phyloP scores from a whole-genome alignment of 2,113 vertebrate species.

The Oryzias curvinotus region DNA sequence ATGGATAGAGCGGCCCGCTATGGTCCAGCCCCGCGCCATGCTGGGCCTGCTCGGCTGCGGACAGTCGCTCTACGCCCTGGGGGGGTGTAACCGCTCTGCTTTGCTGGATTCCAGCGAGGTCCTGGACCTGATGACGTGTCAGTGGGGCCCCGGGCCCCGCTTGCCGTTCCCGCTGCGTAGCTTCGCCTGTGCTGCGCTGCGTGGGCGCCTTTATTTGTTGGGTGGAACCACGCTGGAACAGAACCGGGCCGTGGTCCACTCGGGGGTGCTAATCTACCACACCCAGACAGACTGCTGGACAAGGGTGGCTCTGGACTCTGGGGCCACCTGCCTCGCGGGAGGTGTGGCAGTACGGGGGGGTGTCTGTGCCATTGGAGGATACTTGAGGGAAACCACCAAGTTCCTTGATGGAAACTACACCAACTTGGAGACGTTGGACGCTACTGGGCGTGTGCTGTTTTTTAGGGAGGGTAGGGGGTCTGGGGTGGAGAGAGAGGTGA shows the following conservation, averaged over 20 bases:
- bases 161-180: constrained; percentile 67
- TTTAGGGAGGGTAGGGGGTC: constrained; percentile 78
- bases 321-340: constrained; percentile 79
- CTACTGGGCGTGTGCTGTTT: constrained; percentile 80
- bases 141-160: constrained; percentile 50
- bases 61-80: constrained; percentile 77
- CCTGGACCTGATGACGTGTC: constrained; percentile 65
- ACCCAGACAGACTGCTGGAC: constrained; percentile 78
- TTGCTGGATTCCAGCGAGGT: constrained; percentile 75
- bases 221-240: constrained; percentile 81
- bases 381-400: constrained; percentile 79
- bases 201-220: constrained; percentile 79
- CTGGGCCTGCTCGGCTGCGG: constrained; percentile 79
- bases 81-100: constrained; percentile 77
- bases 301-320: constrained; percentile 77
- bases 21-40: constrained; percentile 76
- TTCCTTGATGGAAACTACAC: constrained; percentile 78
- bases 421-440: constrained; percentile 78
- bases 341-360: constrained; percentile 81
- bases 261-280: constrained; percentile 82
- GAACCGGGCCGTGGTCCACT: constrained; percentile 78
- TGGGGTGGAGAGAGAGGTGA: constrained; percentile 71
- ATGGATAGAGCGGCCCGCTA: constrained; percentile 76
- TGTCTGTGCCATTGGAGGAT: constrained; percentile 81
- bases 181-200: constrained; percentile 75